phyloP scores from a whole-genome alignment of 2,888 invertebrate species.

The Agriopis leucophaearia region DNA sequence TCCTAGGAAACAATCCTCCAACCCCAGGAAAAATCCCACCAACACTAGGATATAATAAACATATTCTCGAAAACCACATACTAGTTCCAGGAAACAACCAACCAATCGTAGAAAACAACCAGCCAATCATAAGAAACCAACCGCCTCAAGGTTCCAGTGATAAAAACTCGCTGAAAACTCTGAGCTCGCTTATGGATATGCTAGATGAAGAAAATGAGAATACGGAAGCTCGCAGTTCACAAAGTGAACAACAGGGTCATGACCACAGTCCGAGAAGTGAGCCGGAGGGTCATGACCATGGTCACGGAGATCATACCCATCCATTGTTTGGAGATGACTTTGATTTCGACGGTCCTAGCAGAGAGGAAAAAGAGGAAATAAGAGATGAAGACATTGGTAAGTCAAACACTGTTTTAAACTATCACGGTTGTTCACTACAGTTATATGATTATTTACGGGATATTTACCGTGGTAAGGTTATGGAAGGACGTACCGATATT shows the following conservation, averaged over 20 bases:
- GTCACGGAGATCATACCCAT: background rate
- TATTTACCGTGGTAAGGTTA: too few relatives aligned
- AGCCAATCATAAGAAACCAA: background rate
- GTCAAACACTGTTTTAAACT: background rate
- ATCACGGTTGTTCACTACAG: too few relatives aligned
- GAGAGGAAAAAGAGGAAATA: constrained; percentile 17
- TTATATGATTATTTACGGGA: too few relatives aligned
- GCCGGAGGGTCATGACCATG: background rate
- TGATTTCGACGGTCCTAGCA: background rate
- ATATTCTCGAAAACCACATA: background rate
- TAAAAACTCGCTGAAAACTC: background rate
- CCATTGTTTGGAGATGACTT: background rate
- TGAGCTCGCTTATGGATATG: constrained; percentile 8
- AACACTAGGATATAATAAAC: background rate
- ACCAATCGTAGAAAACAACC: background rate
- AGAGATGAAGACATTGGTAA: constrained; percentile 20
- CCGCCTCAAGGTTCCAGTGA: background rate
- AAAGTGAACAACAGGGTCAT: background rate
- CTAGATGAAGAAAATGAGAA: constrained; percentile 4
- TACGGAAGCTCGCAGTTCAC: background rate
- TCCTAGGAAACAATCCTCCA: background rate
- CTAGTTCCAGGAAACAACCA: background rate
- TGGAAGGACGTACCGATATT: too few relatives aligned
- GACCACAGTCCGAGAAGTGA: background rate
- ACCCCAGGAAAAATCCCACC: background rate